These are phyloP conservation scores for Eumeta japonica DNA, from an alignment of 1,140 invertebrate genomes.

Conservation along the genomic window DNA sequence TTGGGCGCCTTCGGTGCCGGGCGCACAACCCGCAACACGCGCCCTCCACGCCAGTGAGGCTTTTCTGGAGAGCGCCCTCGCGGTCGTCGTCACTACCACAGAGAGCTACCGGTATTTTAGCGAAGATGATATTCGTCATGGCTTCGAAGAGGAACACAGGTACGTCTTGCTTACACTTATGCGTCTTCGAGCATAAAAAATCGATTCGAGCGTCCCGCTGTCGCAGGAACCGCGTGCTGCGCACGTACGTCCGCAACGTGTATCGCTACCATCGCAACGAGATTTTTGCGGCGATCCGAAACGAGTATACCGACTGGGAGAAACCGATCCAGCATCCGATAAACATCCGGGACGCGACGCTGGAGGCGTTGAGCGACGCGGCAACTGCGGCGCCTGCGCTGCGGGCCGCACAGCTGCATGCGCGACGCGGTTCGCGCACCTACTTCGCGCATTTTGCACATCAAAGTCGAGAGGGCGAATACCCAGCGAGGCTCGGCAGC, in stretches of 20 bases:
- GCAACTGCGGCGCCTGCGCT: slow-evolving; percentile 73
- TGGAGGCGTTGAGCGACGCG: slow-evolving; percentile 85
- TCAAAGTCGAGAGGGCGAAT: slow-evolving; percentile 72
- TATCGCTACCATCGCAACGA: slow-evolving; percentile 88
- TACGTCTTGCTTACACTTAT: slow-evolving; percentile 7
- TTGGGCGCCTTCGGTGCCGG: slow-evolving; percentile 57
- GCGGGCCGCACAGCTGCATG: slow-evolving; percentile 69
- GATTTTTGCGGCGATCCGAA: slow-evolving; percentile 85
- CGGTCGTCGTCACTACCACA: slow-evolving; percentile 70
- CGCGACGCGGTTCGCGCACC: slow-evolving; percentile 66
- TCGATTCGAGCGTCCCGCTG: neutral
- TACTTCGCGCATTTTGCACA: slow-evolving; percentile 82
- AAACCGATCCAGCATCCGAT: slow-evolving; percentile 82
- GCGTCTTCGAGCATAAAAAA: neutral
- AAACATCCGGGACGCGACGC: slow-evolving; percentile 77
- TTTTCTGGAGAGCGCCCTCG: slow-evolving; percentile 69
- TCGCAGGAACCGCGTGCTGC: slow-evolving; percentile 64
- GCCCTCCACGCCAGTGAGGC: slow-evolving; percentile 69
- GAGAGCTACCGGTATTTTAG: slow-evolving; percentile 77
- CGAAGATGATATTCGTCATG: slow-evolving; percentile 72
- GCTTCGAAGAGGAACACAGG: slow-evolving; percentile 73
- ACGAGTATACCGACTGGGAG: slow-evolving; percentile 93
- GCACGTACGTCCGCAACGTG: slow-evolving; percentile 84
- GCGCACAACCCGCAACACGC: slow-evolving; percentile 59
- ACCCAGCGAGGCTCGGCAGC: slow-evolving; percentile 74